Base-by-base conservation (phyloP, 2,797 vertebrate genomes). In the Oophaga sylvatica region DNA sequence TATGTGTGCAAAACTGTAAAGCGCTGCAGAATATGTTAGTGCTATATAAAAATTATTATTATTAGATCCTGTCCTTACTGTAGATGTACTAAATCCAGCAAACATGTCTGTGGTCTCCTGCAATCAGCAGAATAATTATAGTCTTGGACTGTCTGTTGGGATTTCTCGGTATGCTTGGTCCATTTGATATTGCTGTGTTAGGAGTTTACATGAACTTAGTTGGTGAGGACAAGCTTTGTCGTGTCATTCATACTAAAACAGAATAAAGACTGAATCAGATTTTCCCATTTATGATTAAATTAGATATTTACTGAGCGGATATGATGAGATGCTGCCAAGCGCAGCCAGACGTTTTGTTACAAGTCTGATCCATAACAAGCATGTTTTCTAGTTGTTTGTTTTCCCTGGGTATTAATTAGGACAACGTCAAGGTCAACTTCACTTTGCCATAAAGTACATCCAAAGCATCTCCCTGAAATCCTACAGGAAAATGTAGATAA, bases 291-390 rank as follows among this genome's bases (percentile, higher is more conserved):
- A 48, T 78, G 15, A 56, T n/a, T 56, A 57, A 48, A 78, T 57
- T 29, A 29, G n/a, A 56, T 78, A 1, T 82, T 53, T 16, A 70
- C 65, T 57, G 19, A 71, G 16, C 63, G 16, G 29, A 71, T 31
- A 20, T 63, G 26, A 11, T 56, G 45, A 7, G 12, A 68, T 13
- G 15, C 5, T 83, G 81, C 81, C 81, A 82, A 82, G 80, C 67
- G 16, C 35, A 53, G 80, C 26, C 20, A 70, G 19, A 59, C 29
- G 16, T 35, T 70, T 16, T 20, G 17, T 59, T 71, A 71, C 3
- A 29, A 13, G 26, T 83, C n/a, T 71, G 20, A 26, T 59, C 19
- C 26, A 41, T 41, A 45, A 41, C 22, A 65, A 59, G 10, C 5
- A 17, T 78, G 13, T 78, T 76, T 17, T 48, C 53, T 26, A 53